phyloP scores from a whole-genome alignment of 1,140 invertebrate species.

The Drosophila subpulchrella region DNA sequence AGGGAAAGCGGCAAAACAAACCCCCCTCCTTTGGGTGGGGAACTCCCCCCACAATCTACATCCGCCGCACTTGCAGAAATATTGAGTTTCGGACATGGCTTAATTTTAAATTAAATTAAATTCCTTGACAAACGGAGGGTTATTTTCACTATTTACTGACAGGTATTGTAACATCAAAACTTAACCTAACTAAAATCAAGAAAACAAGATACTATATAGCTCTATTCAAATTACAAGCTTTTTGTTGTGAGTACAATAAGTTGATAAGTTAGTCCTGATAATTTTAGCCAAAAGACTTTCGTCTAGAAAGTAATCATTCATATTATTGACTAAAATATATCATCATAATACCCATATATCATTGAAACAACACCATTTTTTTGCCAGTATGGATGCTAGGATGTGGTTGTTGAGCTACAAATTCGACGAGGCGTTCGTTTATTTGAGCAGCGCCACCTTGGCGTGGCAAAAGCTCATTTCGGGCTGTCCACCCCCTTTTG shows the following conservation, averaged over 20 bases:
- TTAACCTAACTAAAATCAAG: background rate
- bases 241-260: too few relatives aligned
- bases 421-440: conserved; percentile 78
- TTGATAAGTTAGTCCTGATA: too few relatives aligned
- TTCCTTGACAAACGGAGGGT: too few relatives aligned
- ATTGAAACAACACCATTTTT: background rate
- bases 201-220: background rate
- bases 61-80: conserved; percentile 5
- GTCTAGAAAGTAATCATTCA: too few relatives aligned
- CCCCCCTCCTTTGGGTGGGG: background rate
- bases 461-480: conserved; percentile 79
- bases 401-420: conserved; percentile 38
- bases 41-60: conserved; percentile 20
- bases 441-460: conserved; percentile 78
- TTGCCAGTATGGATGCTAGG: conserved; percentile 11
- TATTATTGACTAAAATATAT: too few relatives aligned
- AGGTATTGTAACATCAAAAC: too few relatives aligned
- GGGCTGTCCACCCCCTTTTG: conserved; percentile 5
- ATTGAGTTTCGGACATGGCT: background rate
- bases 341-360: too few relatives aligned
- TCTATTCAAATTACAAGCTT: too few relatives aligned
- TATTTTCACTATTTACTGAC: background rate
- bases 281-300: too few relatives aligned
- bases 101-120: background rate
- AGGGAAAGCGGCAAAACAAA: conserved; percentile 15